Base-by-base conservation (phyloP, 2,888 invertebrate genomes). In the Meandrusa payeni region DNA sequence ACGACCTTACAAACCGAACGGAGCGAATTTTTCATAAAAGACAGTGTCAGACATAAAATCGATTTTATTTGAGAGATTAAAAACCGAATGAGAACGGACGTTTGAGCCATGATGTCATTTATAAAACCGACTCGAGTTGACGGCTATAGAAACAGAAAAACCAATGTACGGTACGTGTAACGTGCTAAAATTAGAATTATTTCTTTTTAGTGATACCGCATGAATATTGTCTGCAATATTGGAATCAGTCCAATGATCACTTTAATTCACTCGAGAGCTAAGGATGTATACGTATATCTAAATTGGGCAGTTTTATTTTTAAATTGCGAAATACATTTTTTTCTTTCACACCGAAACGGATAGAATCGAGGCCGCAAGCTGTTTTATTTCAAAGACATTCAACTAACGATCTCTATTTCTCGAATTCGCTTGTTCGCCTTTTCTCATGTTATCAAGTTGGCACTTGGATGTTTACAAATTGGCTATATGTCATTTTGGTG, bases 241-340 rank as follows among this genome's bases (percentile, higher is more conserved):
- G 86, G 86, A 77, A 50, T 50, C 41, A 50, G 48, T 79, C 86
- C 86, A 86, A 76, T 69, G 75, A 83, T 82, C 81, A 77, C 82
- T 83, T 83, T 76, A 75, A 73, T 76, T 77, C 69, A 76, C 76
- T 75, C 63, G 62, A 69, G 61, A 64, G 70, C 68, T 69, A 72
- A 75, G 71, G 76, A n/a, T n/a, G 76, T 71, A 77, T 76, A 70
- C 63, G 61, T 69, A 67, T 65, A 27, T 41, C 46, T 27, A 29
- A 27, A 26, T 44, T 40, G 38, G 33, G 33, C 38, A 22, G 33
- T 39, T 43, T 34, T 39, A 44, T 44, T 38, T 45, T 45, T 29
- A 24, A 32, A 39, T 33, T 6, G 11, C 13, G 20, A 33, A 33
- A 33, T 27, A 19, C 47, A 41, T 43, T 45, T 48, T 37, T 38